Percentiles rank a stretch among this genome's conserved stretches.
Evolutionary conservation across 2,888 invertebrate species (phyloP).

Genomic region (Sturmia bella): DNA sequence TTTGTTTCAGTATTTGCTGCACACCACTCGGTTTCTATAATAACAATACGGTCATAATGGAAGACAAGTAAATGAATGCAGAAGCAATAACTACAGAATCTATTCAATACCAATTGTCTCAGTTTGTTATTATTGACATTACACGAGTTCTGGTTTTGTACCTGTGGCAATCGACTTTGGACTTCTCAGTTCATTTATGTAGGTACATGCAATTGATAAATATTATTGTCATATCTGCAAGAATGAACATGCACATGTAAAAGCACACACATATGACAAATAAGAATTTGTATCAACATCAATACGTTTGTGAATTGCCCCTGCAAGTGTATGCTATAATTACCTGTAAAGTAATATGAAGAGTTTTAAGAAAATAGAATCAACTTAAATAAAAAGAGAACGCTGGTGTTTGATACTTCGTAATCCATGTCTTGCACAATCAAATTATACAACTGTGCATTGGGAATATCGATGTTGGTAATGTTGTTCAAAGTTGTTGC

Average conservation of each 20-base stretch:
- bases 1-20: conserved; percentile 36
- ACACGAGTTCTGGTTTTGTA: conserved; percentile 23
- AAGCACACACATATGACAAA: background rate
- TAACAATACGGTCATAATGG: conserved; percentile 15
- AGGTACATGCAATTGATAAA: conserved; percentile 14
- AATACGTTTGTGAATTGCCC: background rate
- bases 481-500: too few species aligned
- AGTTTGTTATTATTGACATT: conserved; percentile 47
- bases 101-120: conserved; percentile 46
- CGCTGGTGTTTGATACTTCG: conserved; percentile 24
- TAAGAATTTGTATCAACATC: background rate
- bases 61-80: conserved; percentile 48
- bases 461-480: too few species aligned
- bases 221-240: conserved; percentile 7
- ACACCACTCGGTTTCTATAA: conserved; percentile 36
- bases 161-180: conserved; percentile 8
- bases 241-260: background rate
- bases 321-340: conserved; percentile 26
- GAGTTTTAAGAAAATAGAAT: conserved; percentile 30
- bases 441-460: conserved; percentile 15
- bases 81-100: conserved; percentile 43
- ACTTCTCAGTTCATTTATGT: too few species aligned
- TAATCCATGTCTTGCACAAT: conserved; percentile 44
- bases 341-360: conserved; percentile 52
- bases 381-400: conserved; percentile 34